Base-by-base conservation (phyloP, 2,797 vertebrate genomes). In the Fistularia tabacaria region DNA sequence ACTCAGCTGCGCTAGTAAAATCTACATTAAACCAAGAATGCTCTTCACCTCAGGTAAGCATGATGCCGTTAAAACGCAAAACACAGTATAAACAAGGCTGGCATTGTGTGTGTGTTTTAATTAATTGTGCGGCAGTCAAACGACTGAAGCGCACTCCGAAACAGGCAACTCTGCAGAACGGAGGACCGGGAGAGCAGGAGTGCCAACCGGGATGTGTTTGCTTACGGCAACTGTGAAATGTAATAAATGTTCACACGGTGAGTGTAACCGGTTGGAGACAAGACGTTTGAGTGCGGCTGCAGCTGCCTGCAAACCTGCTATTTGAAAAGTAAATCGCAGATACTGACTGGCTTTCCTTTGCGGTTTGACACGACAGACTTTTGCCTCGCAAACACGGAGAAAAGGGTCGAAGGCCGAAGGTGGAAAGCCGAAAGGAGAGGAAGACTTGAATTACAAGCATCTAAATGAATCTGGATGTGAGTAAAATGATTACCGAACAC, bases 51-150 rank as follows among this genome's bases (percentile, higher is more conserved):
- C 25, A 25, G 25, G 25, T 3, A 50, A 1, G 10, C n/a, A 25
- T 11, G 14, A 25, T 42, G 38, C 13, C 6, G 42, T 38, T 14
- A 25, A 25, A 25, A 25, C 7, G 7, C 39, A 40, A 40, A 40
- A 40, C 8, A 40, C 44, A 36, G 38, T 38, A 52, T 54, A 37
- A 46, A 50, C 6, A 40, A 8, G 25, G 13, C 39, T 63, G 65
- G 51, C 46, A 39, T 42, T 46, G 7, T 51, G 14, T 44, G 57
- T 7, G 14, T 14, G 5, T 45, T 15, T 53, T 42, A 66, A 36
- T 49, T 52, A 51, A 76, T 45, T 67, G 51, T 62, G 59, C 14
- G 8, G 36, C 36, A 56, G n/a, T 68, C 54, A 47, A 48, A 8
- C 7, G 10, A 52, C 41, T 64, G 40, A 54, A 73, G 6, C 39